phyloP scores from a whole-genome alignment of 2,113 vertebrate species.

The Drymodes brunneopygia region DNA sequence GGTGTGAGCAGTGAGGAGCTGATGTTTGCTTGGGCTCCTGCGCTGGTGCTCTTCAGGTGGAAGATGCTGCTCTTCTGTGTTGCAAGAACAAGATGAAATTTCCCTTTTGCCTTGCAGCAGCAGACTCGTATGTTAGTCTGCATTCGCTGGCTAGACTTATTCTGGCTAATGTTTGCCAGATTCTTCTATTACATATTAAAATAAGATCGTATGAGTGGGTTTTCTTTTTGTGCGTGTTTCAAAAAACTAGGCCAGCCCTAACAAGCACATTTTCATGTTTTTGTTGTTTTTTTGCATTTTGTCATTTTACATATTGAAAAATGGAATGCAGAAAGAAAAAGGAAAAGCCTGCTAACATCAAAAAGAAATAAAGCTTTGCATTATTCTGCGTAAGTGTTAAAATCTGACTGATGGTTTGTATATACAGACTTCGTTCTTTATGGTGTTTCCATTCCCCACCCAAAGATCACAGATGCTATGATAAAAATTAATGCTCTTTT shows the following conservation, averaged over 20 bases:
- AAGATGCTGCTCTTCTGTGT: neutral
- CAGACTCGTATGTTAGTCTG: conserved; percentile 27
- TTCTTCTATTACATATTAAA: conserved; percentile 50
- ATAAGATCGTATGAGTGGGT: conserved; percentile 46
- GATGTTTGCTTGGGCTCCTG: neutral
- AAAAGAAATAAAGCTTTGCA: conserved; percentile 50
- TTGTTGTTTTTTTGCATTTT: conserved; percentile 53
- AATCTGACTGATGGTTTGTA: conserved; percentile 54
- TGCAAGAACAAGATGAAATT: neutral
- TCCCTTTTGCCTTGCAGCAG: conserved; percentile 17
- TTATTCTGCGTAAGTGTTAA: conserved; percentile 49
- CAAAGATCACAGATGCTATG: conserved; percentile 10
- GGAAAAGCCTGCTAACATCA: neutral
- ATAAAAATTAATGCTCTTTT: conserved; percentile 30
- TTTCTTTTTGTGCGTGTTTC: conserved; percentile 31
- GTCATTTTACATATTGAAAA: conserved; percentile 62
- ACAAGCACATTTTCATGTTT: conserved; percentile 41
- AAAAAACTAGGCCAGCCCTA: conserved; percentile 53
- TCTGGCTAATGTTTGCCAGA: conserved; percentile 57
- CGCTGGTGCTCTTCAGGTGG: neutral
- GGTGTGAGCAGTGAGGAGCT: neutral
- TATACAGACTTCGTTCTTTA: conserved; percentile 40
- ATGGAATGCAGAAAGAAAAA: conserved; percentile 20
- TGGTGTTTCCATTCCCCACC: conserved; percentile 32
- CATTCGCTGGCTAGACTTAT: conserved; percentile 32